phyloP scores from a whole-genome alignment of 2,797 vertebrate species.

The Peromyscus nudipes region DNA sequence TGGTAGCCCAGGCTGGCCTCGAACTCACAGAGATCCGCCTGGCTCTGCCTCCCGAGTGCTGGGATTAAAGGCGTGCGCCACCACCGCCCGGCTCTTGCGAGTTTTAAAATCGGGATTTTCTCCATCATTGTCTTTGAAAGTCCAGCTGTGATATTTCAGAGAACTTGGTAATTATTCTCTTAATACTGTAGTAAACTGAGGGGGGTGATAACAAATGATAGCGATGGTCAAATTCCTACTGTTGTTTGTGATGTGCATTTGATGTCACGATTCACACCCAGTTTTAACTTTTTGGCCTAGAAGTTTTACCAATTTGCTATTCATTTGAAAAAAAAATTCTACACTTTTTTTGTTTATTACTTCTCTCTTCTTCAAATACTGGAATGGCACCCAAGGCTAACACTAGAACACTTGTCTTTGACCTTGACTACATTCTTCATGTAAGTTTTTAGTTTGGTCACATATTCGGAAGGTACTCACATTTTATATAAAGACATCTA shows the following conservation, averaged over 20 bases:
- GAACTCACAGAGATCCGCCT: too few species aligned
- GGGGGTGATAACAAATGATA: neutral
- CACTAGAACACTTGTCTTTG: conserved; percentile 37
- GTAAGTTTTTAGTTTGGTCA: neutral
- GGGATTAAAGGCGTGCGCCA: too few species aligned
- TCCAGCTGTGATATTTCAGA: conserved; percentile 20
- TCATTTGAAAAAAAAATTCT: neutral
- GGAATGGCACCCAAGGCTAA: neutral
- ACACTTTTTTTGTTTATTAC: neutral
- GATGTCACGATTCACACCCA: neutral
- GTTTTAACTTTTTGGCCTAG: neutral
- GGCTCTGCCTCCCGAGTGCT: too few species aligned
- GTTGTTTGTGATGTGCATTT: neutral
- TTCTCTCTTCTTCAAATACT: neutral
- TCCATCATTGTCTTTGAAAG: neutral
- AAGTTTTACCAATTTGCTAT: conserved; percentile 5
- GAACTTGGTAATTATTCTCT: neutral
- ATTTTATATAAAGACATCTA: conserved; percentile 30
- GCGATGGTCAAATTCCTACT: neutral
- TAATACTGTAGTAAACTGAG: neutral
- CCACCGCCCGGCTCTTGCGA: too few species aligned
- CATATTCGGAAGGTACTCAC: conserved; percentile 1
- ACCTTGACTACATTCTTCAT: neutral
- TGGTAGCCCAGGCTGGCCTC: too few species aligned
- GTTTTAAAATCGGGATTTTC: neutral